Percentiles rank a stretch among this genome's conserved stretches.
phyloP scores from a whole-genome alignment of 2,113 vertebrate species.

The Synchiropus splendidus region DNA sequence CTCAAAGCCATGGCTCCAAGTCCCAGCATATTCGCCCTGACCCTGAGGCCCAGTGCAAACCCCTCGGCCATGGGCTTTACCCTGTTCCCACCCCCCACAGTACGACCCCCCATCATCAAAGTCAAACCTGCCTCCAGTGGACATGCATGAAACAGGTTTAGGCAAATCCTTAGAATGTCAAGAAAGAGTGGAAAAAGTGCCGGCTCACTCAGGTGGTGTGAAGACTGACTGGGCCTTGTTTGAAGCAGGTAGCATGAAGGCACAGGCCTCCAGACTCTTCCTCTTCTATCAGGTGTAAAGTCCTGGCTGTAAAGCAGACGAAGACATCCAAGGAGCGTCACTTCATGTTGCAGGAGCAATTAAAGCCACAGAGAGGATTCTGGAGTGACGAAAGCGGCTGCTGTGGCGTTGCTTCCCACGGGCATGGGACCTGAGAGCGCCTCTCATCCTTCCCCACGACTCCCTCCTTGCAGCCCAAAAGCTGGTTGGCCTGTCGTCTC shows the following conservation, averaged over 20 bases:
- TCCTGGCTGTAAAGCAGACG: constrained; percentile 8
- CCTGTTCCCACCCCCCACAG: constrained; percentile 98
- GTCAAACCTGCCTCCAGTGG: constrained; percentile 90
- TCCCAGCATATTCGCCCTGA: constrained; percentile 93
- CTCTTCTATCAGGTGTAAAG: constrained; percentile 20
- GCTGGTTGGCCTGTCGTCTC: constrained; percentile 31
- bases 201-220: constrained; percentile 29
- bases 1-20: constrained; percentile 97
- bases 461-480: constrained; percentile 47
- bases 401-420: constrained; percentile 50
- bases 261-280: constrained; percentile 25
- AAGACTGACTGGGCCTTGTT: constrained; percentile 30
- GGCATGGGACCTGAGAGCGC: constrained; percentile 52
- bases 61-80: constrained; percentile 94
- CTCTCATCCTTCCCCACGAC: constrained; percentile 44
- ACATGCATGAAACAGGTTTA: constrained; percentile 75
- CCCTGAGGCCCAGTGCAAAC: constrained; percentile 97
- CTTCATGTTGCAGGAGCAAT: constrained; percentile 22
- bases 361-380: constrained; percentile 32
- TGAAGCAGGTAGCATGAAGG: constrained; percentile 32
- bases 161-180: constrained; percentile 71
- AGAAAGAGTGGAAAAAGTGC: constrained; percentile 44
- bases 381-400: constrained; percentile 40
- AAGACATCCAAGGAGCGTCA: constrained; percentile 16
- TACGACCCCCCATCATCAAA: constrained; percentile 99